Percentiles rank a stretch among this genome's conserved stretches.
Conservation (phyloP, 2,888 invertebrate species). For the Taenaris catops region DNA sequence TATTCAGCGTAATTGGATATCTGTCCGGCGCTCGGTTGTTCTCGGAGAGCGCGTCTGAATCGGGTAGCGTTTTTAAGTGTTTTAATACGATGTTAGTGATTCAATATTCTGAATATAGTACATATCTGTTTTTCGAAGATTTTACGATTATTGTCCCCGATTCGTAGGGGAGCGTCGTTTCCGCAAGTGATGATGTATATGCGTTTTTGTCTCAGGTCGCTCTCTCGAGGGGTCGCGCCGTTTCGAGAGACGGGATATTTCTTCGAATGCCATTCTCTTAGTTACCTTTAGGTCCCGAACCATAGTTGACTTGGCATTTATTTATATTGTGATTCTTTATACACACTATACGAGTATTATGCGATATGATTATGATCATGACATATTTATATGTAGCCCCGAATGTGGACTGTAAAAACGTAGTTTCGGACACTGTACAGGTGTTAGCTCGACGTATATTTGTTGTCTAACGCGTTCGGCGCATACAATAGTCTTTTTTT, state of each 20-base stretch:
- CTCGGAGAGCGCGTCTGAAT: too few relatives aligned
- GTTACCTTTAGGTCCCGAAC: slow-evolving; percentile 73
- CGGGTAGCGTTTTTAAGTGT: slow-evolving; percentile 21
- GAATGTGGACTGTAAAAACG: slow-evolving; percentile 59
- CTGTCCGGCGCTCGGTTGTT: too few relatives aligned
- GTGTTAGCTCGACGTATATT: slow-evolving; percentile 58
- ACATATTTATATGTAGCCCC: slow-evolving; percentile 68
- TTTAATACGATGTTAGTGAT: slow-evolving; percentile 32
- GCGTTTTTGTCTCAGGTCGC: slow-evolving; percentile 38
- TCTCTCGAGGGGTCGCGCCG: slow-evolving; percentile 31
- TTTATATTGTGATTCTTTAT: slow-evolving; percentile 70
- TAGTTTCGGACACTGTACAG: slow-evolving; percentile 60
- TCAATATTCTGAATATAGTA: slow-evolving; percentile 56
- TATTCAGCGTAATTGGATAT: too few relatives aligned
- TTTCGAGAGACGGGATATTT: slow-evolving; percentile 38
- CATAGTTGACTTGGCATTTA: slow-evolving; percentile 77
- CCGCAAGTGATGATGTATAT: slow-evolving; percentile 33
- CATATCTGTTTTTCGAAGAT: slow-evolving; percentile 53
- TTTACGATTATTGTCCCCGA: slow-evolving; percentile 42
- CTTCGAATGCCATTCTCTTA: slow-evolving; percentile 75
- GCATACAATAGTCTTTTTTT: slow-evolving; percentile 51
- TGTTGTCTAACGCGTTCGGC: slow-evolving; percentile 54
- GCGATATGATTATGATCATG: slow-evolving; percentile 55
- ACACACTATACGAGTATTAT: slow-evolving; percentile 65
- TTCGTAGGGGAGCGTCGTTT: slow-evolving; percentile 31